These are phyloP conservation scores for Ciconia boyciana DNA, from an alignment of 2,113 vertebrate species.

Conservation along the genomic window DNA sequence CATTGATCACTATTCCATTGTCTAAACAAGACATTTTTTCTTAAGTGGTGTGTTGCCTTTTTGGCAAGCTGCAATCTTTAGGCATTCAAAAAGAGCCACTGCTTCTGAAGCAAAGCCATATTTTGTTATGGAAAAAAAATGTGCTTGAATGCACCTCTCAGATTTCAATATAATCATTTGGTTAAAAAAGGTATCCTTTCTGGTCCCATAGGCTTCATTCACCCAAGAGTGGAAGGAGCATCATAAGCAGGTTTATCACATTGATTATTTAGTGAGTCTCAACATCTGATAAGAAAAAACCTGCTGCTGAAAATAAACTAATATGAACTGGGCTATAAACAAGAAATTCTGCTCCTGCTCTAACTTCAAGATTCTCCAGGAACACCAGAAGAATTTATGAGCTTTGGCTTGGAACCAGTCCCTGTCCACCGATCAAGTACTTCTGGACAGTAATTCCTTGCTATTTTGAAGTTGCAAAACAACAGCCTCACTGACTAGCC, in stretches of 20 bases:
- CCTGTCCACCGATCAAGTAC: neutral
- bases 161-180: neutral
- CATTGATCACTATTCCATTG: too few relatives aligned
- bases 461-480: neutral
- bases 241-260: neutral
- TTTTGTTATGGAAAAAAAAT: neutral
- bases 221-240: accelerated
- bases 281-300: neutral
- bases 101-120: neutral
- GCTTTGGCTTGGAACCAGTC: neutral
- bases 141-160: neutral
- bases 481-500: neutral
- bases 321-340: neutral
- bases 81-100: neutral
- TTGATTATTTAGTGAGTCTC: neutral
- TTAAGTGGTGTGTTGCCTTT: neutral
- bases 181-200: neutral
- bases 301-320: neutral
- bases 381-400: neutral
- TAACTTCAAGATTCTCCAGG: neutral
- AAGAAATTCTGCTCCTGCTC: neutral
- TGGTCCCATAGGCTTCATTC: neutral
- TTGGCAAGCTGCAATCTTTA: neutral
- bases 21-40: neutral
- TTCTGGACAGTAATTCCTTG: neutral